phyloP scores from a whole-genome alignment of 2,113 vertebrate genomes.

The Sorex araneus region DNA sequence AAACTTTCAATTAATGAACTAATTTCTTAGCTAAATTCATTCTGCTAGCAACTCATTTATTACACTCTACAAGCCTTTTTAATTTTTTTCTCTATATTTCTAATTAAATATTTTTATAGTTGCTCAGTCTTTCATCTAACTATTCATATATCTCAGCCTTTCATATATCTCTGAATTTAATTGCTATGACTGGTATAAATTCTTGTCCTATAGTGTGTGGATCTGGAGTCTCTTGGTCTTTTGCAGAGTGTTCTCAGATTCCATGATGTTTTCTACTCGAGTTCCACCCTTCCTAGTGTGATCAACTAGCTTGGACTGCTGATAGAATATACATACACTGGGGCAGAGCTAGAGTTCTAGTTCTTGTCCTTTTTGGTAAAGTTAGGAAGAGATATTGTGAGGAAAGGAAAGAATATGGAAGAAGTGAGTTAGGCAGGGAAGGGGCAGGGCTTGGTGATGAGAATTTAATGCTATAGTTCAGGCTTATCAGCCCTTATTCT shows the following conservation, averaged over 20 bases:
- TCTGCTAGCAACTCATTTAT: not conserved
- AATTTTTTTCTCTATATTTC: not conserved
- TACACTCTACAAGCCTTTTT: not conserved
- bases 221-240: not conserved
- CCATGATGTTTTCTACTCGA: not conserved
- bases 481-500: not conserved
- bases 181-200: not conserved
- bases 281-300: not conserved
- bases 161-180: not conserved
- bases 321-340: not conserved
- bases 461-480: not conserved
- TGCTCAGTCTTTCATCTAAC: not conserved
- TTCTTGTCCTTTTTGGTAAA: not conserved
- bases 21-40: not conserved
- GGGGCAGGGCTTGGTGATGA: not conserved
- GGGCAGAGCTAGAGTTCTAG: not conserved
- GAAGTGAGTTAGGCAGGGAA: not conserved
- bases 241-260: not conserved
- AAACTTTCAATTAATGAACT: not conserved
- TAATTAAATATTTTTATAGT: not conserved
- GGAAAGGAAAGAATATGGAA: not conserved
- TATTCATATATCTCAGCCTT: not conserved
- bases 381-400: not conserved
- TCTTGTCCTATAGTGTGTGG: not conserved
- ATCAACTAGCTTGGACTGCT: not conserved